A percentile compares a stretch with the other conserved stretches of the same genome.
phyloP scores from a whole-genome alignment of 2,113 vertebrate genomes.

The Solea senegalensis region DNA sequence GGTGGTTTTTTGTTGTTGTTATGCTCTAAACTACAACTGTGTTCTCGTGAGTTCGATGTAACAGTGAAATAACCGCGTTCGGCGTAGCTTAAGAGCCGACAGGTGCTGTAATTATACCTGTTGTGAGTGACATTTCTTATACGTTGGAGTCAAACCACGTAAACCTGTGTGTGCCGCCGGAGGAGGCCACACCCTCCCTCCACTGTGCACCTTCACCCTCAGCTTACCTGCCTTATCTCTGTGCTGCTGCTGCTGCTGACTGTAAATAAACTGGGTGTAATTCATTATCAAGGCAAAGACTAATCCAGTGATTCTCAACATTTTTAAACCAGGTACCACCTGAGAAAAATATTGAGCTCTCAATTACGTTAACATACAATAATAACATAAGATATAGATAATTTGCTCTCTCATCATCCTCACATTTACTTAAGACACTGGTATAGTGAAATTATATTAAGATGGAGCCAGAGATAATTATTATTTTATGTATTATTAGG shows the following conservation, averaged over 20 bases:
- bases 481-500: too few species aligned
- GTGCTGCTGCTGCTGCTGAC: neutral
- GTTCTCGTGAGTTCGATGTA: too few species aligned
- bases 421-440: too few species aligned
- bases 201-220: slow-evolving; percentile 27
- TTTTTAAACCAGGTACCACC: too few species aligned
- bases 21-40: neutral
- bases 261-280: too few species aligned
- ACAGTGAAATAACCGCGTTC: neutral
- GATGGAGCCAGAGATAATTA: too few species aligned
- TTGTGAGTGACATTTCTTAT: neutral
- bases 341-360: too few species aligned
- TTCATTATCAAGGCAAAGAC: neutral
- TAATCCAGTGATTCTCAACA: neutral
- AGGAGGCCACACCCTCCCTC: slow-evolving; percentile 41
- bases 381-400: too few species aligned
- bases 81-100: neutral
- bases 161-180: neutral
- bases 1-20: neutral
- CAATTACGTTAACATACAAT: too few species aligned
- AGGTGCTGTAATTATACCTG: slow-evolving; percentile 35
- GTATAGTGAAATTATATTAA: too few species aligned
- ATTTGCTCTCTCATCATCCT: too few species aligned
- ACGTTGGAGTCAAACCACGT: neutral
- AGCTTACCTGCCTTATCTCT: neutral